A percentile compares a stretch with the other conserved stretches of the same genome.
Evolutionary conservation across 2,888 invertebrate genomes (phyloP).

Genomic region (Flabesymbios commensalis): DNA sequence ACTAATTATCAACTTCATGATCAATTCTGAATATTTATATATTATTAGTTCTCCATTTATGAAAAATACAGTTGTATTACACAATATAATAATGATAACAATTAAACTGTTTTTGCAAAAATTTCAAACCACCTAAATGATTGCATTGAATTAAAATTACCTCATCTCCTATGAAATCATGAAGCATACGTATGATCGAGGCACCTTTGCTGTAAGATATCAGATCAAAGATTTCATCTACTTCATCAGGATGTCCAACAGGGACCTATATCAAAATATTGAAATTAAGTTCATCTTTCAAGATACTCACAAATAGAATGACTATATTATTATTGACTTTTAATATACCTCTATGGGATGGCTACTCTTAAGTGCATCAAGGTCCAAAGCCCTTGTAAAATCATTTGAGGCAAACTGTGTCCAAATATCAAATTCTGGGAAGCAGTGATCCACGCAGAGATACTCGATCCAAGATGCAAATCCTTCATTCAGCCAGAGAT

Average conservation of each 20-base stretch:
- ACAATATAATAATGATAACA: too few species aligned
- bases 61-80: too few species aligned
- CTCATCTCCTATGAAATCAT: conserved; percentile 88
- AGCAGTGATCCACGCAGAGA: conserved; percentile 86
- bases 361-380: conserved; percentile 84
- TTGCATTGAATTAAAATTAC: too few species aligned
- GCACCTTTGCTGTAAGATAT: conserved; percentile 97
- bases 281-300: too few species aligned
- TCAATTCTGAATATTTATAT: background rate
- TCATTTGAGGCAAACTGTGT: conserved; percentile 92
- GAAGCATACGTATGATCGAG: conserved; percentile 91
- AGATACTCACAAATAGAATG: too few species aligned
- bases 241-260: conserved; percentile 90
- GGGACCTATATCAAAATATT: conserved; percentile 68
- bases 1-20: background rate
- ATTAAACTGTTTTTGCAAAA: too few species aligned
- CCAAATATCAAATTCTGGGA: conserved; percentile 96
- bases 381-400: conserved; percentile 76
- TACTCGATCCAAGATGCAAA: conserved; percentile 96
- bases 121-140: too few species aligned
- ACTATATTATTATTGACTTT: too few species aligned
- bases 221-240: conserved; percentile 96
- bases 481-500: conserved; percentile 92
- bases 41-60: too few species aligned
- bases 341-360: conserved; percentile 89